Evolutionary conservation across 2,797 vertebrate species (phyloP).

Genomic region (Bufotes viridis): DNA sequence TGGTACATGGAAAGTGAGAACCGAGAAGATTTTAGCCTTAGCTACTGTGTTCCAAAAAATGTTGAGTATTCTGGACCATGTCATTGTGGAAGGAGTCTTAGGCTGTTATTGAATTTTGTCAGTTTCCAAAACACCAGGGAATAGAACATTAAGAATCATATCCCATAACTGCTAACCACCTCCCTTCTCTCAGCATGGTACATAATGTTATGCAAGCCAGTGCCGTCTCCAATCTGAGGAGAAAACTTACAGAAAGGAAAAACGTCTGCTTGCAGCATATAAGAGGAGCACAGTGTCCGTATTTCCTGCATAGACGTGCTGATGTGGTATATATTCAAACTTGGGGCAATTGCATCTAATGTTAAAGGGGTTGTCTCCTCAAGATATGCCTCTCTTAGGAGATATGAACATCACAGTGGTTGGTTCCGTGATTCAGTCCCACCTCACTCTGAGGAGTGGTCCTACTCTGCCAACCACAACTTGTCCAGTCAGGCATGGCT

Average conservation of each 20-base stretch:
- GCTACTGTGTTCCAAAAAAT: slow-evolving; percentile 60
- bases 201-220: slow-evolving; percentile 53
- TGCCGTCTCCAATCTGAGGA: slow-evolving; percentile 27
- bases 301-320: not conserved
- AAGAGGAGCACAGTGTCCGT: not conserved
- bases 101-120: slow-evolving; percentile 51
- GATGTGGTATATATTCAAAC: not conserved
- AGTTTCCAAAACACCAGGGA: slow-evolving; percentile 55
- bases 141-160: slow-evolving; percentile 46
- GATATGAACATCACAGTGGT: too few species aligned
- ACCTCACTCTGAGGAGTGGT: too few species aligned
- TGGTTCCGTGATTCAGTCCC: too few species aligned
- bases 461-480: too few species aligned
- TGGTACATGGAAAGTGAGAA: slow-evolving; percentile 56
- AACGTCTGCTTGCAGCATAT: slow-evolving; percentile 22
- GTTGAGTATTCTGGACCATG: slow-evolving; percentile 54
- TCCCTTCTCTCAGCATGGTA: slow-evolving; percentile 26
- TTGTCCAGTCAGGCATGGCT: too few species aligned
- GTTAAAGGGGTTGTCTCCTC: not conserved
- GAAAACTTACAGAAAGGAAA: slow-evolving; percentile 46
- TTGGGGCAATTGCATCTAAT: not conserved
- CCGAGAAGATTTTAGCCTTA: slow-evolving; percentile 35
- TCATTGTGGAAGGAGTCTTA: slow-evolving; percentile 52
- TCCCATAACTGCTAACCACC: slow-evolving; percentile 46
- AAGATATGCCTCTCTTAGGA: too few species aligned